Evolutionary conservation across 1,140 invertebrate species (phyloP), one percentile per base, ranked within the genome.

Genomic region (Pseudomyrmex flavicornis): DNA sequence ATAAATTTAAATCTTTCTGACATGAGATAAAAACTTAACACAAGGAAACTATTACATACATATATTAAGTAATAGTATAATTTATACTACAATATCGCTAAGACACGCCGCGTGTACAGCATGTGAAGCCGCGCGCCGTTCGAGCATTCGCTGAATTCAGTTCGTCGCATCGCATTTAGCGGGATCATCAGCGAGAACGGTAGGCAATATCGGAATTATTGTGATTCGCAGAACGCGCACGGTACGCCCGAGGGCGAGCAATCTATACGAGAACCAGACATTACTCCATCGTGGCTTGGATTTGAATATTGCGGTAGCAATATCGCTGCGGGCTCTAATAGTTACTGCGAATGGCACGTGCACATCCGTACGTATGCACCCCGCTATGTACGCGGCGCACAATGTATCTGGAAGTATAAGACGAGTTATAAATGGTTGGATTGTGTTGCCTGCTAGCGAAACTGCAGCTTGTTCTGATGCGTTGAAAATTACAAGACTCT

Each of bases 151-250:
- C 83, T 70, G 76, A 83, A 85, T 83, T 84, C 82, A 91, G 86
- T 85, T 85, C 73, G 73, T 87, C 79, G 86, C 80, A 70, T 92
- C 85, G 89, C 91, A 93, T 92, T 93, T 93, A 93, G 93, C 88
- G 87, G 90, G 91, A 92, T 93, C 91, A 94, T 94, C 93, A 93
- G 88, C 91, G 85, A 84, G 90, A 92, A 92, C 89, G 92, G 92
- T 88, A 92, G 92, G 93, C 93, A 94, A 94, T 94, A 94, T 94
- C 89, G 92, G 70, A 94, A 94, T 93, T 94, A 93, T 94, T 94
- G 93, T 92, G 92, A 94, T 93, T 93, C 92, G 90, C 88, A 89
- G 88, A 88, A 88, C 77, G 85, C 74, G 85, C 87, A 73, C 79
- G 90, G 87, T 89, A 86, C 87, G 90, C 91, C 93, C 92, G 83